Evolutionary conservation across 2,113 vertebrate species (phyloP), one percentile per base, ranked within the genome.

Genomic region (Mohoua ochrocephala): DNA sequence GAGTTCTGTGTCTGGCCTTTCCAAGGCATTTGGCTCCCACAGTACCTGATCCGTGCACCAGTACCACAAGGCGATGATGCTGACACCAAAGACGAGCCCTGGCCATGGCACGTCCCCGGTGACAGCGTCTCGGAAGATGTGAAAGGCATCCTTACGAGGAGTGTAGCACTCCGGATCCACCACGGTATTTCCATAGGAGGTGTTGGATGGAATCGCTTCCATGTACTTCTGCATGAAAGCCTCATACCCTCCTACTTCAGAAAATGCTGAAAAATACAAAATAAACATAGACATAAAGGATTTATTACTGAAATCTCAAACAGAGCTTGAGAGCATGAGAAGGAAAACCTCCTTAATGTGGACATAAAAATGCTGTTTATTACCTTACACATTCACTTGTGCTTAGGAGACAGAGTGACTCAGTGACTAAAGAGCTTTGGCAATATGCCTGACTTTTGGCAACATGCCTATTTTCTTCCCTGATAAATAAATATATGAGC

Each of bases 1-100:
- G 76, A 61, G 49, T 2, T 82, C 8, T 47, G 56, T 16, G n/a
- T n/a, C 21, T 18, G 11, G 42, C 39, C 44, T 33, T 57, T 52
- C 30, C 50, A 41, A 49, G 44, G 39, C 22, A 7, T 3, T 10
- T 7, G 30, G 57, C 21, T 9, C 35, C 70, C 56, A 35, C 71
- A 1, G 87, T 98, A 99, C 99, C 99, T 99, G 99, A 67, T 99
- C 99, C 0, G 99, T 99, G 97, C 99, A 99, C 99, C 99, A 99
- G 95, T 99, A 99, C 99, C 99, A 99, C 74, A 97, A 22, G 41
- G 98, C 98, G 27, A 99, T 50, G 93, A 99, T 98, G 84, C 97
- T 97, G 49, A 99, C 75, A 47, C 99, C 99, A 27, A 99, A 99
- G 84, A 98, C 11, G 3, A 99, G 87, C 15, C 99, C 99, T 1